These are phyloP conservation scores for Cyclopterus lumpus DNA, from an alignment of 2,797 vertebrate species.

Conservation along the genomic window DNA sequence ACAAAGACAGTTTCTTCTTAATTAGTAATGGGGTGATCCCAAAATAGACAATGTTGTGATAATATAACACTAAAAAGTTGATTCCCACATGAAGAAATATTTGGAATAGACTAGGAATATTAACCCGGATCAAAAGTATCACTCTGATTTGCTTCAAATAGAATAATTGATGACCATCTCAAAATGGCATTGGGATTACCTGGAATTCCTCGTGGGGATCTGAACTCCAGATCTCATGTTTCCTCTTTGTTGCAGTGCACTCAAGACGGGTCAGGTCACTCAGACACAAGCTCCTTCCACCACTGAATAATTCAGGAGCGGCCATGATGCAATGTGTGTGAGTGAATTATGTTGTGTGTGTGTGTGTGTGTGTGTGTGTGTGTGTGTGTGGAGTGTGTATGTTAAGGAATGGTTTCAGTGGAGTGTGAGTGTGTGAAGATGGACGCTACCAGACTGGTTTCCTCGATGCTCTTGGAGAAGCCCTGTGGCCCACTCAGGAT, in stretches of 20 bases:
- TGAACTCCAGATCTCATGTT: slow-evolving; percentile 53
- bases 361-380: slow-evolving; percentile 8
- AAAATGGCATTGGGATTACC: slow-evolving; percentile 19
- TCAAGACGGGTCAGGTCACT: slow-evolving; percentile 57
- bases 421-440: slow-evolving; percentile 31
- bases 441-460: slow-evolving; percentile 50
- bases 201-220: slow-evolving; percentile 46
- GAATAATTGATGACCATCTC: background rate
- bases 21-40: background rate
- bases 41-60: background rate
- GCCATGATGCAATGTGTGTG: slow-evolving; percentile 29
- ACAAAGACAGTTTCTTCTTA: background rate
- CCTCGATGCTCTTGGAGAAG: slow-evolving; percentile 49
- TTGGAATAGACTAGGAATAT: background rate
- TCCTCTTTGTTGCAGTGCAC: slow-evolving; percentile 47
- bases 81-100: background rate
- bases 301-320: slow-evolving; percentile 73
- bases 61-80: background rate
- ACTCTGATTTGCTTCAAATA: background rate
- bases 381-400: slow-evolving; percentile 7
- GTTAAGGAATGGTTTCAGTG: slow-evolving; percentile 26
- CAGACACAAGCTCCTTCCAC: slow-evolving; percentile 57
- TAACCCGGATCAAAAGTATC: background rate
- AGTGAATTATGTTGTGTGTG: background rate
- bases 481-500: slow-evolving; percentile 54